These are phyloP conservation scores for Eciton burchellii DNA, from an alignment of 1,140 invertebrate genomes.

Conservation along the genomic window DNA sequence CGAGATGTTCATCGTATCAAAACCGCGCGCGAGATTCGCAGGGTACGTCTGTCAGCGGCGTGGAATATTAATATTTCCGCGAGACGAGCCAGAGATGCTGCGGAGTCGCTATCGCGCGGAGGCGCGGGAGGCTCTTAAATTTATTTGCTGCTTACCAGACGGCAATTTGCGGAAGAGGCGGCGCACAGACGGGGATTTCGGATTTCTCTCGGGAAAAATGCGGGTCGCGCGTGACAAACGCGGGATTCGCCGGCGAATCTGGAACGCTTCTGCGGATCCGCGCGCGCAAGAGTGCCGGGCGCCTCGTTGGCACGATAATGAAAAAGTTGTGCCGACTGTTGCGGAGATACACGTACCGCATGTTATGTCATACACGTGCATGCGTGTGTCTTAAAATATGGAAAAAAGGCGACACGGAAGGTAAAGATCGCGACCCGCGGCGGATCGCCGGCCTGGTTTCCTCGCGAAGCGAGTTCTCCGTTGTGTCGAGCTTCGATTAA, in stretches of 20 bases:
- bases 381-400: conserved; percentile 2
- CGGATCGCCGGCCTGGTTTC: neutral
- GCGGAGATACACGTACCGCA: neutral
- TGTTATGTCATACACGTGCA: neutral
- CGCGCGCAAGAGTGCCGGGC: conserved; percentile 58
- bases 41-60: no score
- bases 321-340: conserved; percentile 32
- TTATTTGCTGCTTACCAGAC: conserved; percentile 9
- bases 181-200: neutral
- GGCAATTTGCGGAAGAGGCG: conserved; percentile 37
- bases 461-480: no score
- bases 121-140: neutral
- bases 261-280: conserved; percentile 38
- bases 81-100: neutral
- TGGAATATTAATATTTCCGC: conserved; percentile 20
- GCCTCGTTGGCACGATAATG: conserved; percentile 57
- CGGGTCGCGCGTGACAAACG: conserved; percentile 50
- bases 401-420: neutral
- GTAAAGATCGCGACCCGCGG: neutral
- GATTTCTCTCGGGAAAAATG: conserved; percentile 32
- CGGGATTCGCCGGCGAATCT: conserved; percentile 48
- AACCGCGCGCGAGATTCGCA: no score
- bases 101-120: no score
- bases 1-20: no score
- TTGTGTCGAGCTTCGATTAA: no score